These are phyloP conservation scores for Poeciliopsis prolifica DNA, from an alignment of 2,113 vertebrate species.

Conservation along the genomic window DNA sequence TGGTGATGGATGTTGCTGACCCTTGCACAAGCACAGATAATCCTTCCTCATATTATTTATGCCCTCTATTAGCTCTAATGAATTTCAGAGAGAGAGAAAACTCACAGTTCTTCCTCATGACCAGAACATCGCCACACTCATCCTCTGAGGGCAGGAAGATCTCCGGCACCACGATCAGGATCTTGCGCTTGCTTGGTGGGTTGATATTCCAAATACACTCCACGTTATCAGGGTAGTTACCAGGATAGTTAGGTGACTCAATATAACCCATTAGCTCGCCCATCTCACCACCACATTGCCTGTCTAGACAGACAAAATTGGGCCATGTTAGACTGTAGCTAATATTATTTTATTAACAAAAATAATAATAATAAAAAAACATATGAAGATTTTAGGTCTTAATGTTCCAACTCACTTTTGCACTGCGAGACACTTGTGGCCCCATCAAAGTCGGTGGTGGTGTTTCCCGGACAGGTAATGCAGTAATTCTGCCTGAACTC, in stretches of 20 bases:
- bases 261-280: slow-evolving; percentile 97
- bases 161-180: slow-evolving; percentile 96
- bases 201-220: slow-evolving; percentile 99
- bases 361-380: neutral
- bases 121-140: slow-evolving; percentile 95
- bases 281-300: slow-evolving; percentile 95
- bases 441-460: slow-evolving; percentile 95
- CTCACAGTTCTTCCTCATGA: slow-evolving; percentile 99
- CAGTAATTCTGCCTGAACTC: slow-evolving; percentile 98
- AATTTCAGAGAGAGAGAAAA: neutral
- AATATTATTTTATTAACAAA: too few relatives aligned
- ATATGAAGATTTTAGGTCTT: slow-evolving; percentile 13
- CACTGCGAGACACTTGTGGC: slow-evolving; percentile 95
- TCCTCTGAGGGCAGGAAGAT: slow-evolving; percentile 98
- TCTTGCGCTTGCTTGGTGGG: slow-evolving; percentile 96
- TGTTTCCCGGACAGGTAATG: slow-evolving; percentile 94
- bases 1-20: slow-evolving; percentile 96
- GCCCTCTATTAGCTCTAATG: neutral
- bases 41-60: neutral
- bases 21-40: slow-evolving; percentile 72
- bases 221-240: slow-evolving; percentile 93
- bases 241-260: slow-evolving; percentile 98
- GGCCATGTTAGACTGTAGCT: slow-evolving; percentile 21
- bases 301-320: slow-evolving; percentile 79
- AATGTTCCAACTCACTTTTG: slow-evolving; percentile 85